Conservation (phyloP, 2,888 invertebrate genomes). For the Digitonthophagus gazella region DNA sequence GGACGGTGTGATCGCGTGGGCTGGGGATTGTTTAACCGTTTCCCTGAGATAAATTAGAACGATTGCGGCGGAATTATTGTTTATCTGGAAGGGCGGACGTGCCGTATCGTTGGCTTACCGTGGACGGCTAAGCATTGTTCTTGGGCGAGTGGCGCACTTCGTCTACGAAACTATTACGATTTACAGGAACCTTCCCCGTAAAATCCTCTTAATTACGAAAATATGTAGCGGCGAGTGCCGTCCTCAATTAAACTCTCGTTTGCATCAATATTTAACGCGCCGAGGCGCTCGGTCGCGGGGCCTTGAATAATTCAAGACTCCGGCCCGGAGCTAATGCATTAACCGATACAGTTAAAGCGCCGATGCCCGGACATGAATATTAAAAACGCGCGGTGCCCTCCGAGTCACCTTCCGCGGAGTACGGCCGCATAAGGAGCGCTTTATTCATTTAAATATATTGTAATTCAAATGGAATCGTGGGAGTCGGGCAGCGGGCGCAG, state of each 20-base stretch:
- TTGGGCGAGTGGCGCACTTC: neutral
- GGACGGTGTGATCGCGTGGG: neutral
- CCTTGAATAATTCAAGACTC: neutral
- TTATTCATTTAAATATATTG: conserved; percentile 18
- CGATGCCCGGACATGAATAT: conserved; percentile 14
- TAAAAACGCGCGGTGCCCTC: conserved; percentile 7
- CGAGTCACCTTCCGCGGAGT: conserved; percentile 12
- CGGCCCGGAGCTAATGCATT: neutral
- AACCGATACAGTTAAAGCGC: conserved; percentile 12
- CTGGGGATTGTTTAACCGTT: neutral
- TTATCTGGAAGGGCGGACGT: neutral
- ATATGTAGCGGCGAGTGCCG: neutral
- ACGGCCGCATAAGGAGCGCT: conserved; percentile 15
- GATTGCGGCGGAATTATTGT: neutral
- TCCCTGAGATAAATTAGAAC: neutral
- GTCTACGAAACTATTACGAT: neutral
- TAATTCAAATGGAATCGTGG: conserved; percentile 18
- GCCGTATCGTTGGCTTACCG: neutral
- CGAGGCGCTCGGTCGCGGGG: neutral
- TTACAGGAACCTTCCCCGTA: neutral
- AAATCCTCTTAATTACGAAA: neutral
- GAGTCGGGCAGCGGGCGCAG: conserved; percentile 2
- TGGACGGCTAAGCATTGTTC: neutral
- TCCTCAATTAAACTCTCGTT: neutral
- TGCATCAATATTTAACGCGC: neutral